A percentile compares a stretch with the other conserved stretches of the same genome.
phyloP scores from a whole-genome alignment of 2,113 vertebrate species.

The Agapornis roseicollis region DNA sequence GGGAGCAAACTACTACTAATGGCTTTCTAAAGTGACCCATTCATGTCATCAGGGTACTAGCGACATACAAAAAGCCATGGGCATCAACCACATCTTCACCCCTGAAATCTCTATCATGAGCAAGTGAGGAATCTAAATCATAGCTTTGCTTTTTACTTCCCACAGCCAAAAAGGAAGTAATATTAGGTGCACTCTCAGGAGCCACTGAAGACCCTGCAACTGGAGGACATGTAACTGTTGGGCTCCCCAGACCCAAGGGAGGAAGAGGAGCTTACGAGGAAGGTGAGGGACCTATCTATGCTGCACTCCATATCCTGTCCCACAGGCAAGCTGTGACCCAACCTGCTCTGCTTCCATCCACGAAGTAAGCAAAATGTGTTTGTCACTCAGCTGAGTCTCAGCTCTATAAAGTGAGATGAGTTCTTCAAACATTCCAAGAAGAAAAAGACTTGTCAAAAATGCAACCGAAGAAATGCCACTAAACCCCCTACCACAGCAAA shows the following conservation, averaged over 20 bases:
- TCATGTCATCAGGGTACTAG: not conserved
- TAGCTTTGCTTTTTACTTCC: not conserved
- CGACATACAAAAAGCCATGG: fast-evolving
- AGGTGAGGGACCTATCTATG: fast-evolving
- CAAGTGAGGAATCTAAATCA: fast-evolving
- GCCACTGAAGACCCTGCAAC: not conserved
- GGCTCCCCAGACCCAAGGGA: fast-evolving
- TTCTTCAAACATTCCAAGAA: not conserved
- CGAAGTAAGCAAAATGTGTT: not conserved
- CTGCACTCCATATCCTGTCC: not conserved
- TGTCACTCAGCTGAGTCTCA: not conserved
- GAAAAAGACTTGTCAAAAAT: not conserved
- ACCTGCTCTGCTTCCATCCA: not conserved
- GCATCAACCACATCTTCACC: not conserved
- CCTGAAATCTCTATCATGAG: not conserved
- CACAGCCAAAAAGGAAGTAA: not conserved
- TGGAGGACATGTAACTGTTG: fast-evolving
- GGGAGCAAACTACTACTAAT: not conserved
- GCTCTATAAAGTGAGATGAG: not conserved
- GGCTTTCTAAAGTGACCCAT: not conserved
- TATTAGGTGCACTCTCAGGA: not conserved
- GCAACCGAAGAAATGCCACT: not conserved
- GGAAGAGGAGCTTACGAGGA: not conserved
- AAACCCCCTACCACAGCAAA: not conserved
- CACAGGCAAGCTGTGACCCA: fast-evolving